These are phyloP conservation scores for Embidobia sp. DNA, from an alignment of 2,888 invertebrate genomes.

Conservation along the genomic window DNA sequence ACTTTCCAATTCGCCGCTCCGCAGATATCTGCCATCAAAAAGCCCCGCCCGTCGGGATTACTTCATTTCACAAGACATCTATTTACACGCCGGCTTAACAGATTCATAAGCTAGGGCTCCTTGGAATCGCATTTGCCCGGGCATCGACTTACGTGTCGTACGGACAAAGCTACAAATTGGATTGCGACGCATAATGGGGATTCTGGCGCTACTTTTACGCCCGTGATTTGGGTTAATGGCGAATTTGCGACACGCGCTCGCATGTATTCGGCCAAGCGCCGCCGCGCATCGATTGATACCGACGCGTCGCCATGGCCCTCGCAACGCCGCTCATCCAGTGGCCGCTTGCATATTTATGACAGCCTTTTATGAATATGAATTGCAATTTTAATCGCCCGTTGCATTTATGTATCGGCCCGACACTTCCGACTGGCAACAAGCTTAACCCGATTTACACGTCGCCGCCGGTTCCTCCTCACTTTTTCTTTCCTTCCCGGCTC, in stretches of 20 bases:
- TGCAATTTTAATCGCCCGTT: slow-evolving; percentile 32
- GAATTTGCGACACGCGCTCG: slow-evolving; percentile 30
- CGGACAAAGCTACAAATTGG: slow-evolving; percentile 59
- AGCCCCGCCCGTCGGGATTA: slow-evolving; percentile 53
- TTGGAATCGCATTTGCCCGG: slow-evolving; percentile 55
- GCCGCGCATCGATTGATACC: slow-evolving; percentile 11
- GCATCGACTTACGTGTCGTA: slow-evolving; percentile 50
- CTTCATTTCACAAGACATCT: slow-evolving; percentile 64
- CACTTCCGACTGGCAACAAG: slow-evolving; percentile 24
- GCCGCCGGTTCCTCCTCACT: background rate
- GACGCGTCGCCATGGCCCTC: background rate
- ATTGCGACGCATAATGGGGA: slow-evolving; percentile 49
- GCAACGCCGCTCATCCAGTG: background rate
- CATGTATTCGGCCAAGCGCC: slow-evolving; percentile 5
- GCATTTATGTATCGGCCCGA: slow-evolving; percentile 33
- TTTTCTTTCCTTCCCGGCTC: background rate
- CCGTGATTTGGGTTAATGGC: slow-evolving; percentile 47
- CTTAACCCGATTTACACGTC: slow-evolving; percentile 35
- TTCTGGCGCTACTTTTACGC: slow-evolving; percentile 39
- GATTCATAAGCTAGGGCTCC: slow-evolving; percentile 54
- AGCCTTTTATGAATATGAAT: slow-evolving; percentile 32
- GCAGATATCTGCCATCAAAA: slow-evolving; percentile 50
- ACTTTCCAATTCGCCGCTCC: slow-evolving; percentile 63
- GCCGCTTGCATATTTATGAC: slow-evolving; percentile 36
- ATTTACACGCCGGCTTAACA: slow-evolving; percentile 62